phyloP scores from a whole-genome alignment of 1,140 invertebrate species.

The Bombus waltoni region DNA sequence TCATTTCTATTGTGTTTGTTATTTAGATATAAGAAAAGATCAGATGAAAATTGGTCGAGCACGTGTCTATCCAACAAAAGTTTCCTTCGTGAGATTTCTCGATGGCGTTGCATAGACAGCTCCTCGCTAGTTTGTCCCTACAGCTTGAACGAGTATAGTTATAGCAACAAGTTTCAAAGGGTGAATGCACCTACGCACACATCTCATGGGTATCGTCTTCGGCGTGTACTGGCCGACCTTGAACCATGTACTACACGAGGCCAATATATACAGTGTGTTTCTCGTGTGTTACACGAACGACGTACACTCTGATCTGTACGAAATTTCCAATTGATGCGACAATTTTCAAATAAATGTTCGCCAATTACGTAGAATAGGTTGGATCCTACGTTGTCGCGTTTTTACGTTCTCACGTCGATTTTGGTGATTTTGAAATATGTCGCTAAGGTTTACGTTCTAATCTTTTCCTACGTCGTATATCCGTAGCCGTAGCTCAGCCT shows the following conservation, averaged over 20 bases:
- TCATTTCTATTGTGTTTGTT: not conserved
- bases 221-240: conserved; percentile 77
- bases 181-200: conserved; percentile 75
- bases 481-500: too few species aligned
- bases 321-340: too few species aligned
- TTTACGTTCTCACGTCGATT: too few species aligned
- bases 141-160: conserved; percentile 23
- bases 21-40: not conserved
- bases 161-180: conserved; percentile 63
- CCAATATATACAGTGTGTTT: conserved; percentile 34
- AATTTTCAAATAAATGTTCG: too few species aligned
- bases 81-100: not conserved
- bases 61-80: not conserved
- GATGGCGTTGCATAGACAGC: not conserved
- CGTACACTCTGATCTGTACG: not conserved
- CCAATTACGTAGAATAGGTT: too few species aligned
- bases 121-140: not conserved
- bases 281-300: conserved; percentile 1
- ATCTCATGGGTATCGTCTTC: conserved; percentile 73
- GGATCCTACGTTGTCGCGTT: too few species aligned
- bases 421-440: too few species aligned
- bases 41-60: not conserved
- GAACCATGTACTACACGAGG: conserved; percentile 70
- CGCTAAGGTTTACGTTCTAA: too few species aligned
- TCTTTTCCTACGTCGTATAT: too few species aligned